Percentiles rank a stretch among this genome's conserved stretches.
Conservation (phyloP, 2,113 vertebrate species). For the Cinclus mexicanus region DNA sequence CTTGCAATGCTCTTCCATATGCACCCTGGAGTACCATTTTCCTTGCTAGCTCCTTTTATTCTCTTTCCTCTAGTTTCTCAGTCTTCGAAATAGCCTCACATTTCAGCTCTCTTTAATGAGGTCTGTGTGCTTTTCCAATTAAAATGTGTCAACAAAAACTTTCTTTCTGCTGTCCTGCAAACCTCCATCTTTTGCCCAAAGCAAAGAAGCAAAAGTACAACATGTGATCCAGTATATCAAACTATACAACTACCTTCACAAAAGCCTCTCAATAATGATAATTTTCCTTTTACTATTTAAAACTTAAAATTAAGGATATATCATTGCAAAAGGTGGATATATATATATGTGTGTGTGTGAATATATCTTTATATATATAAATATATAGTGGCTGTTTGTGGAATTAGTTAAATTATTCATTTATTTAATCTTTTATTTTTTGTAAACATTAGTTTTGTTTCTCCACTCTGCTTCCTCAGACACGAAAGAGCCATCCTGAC, state of each 20-base stretch:
- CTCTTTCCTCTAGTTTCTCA: background rate
- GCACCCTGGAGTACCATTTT: background rate
- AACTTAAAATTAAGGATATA: background rate
- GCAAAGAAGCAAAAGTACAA: background rate
- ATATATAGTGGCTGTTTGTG: background rate
- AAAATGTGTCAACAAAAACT: background rate
- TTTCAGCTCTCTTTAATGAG: background rate
- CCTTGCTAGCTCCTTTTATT: background rate
- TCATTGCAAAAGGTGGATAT: accelerated
- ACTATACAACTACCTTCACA: background rate
- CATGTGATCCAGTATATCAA: background rate
- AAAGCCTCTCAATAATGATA: background rate
- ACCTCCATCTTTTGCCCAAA: background rate
- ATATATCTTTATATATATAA: no score
- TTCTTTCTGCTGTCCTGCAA: background rate
- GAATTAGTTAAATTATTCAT: background rate
- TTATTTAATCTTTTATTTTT: background rate
- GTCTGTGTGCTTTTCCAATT: background rate
- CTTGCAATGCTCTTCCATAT: accelerated
- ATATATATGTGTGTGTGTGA: background rate
- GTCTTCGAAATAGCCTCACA: background rate
- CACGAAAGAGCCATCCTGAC: background rate
- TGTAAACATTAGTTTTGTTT: background rate
- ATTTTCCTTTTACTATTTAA: background rate
- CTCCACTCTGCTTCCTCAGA: background rate